Evolutionary conservation across 2,888 invertebrate genomes (phyloP), one percentile per base, ranked within the genome.

Genomic region (Nomada hirtipes): DNA sequence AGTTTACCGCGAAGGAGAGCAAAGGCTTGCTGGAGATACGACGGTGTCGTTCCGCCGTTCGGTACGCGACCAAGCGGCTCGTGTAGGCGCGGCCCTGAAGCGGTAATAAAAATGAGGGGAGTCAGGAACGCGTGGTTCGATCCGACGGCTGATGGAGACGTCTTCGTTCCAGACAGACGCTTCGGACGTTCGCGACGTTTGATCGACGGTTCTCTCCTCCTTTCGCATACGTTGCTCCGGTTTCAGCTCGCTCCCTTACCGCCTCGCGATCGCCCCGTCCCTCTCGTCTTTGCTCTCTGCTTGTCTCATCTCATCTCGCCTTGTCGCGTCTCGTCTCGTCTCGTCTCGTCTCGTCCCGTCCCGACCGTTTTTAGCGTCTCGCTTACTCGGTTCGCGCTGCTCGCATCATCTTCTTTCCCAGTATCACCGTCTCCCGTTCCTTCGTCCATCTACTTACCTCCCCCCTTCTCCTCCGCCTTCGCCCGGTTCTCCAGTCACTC

Each of bases 81-180:
- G 75, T 42, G 63, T 86, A 68, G 80, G 60, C 82, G 80, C 88
- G 86, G 86, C 85, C 88, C 88, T 88, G 88, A 29, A 60, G 82
- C 80, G 75, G 85, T 83, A 88, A 90, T 90, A 90, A 90, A 89
- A 90, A 87, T 87, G 89, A 87, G 83, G 78, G 82, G 87, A 88
- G 85, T 80, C 83, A 85, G 76, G 72, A 88, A 82, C 87, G 83
- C 79, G 89, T 85, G 83, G 82, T 87, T 86, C 87, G 89, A 88
- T 89, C 88, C 88, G 89, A 90, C 89, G 89, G 88, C 70, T 91
- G 92, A 92, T 91, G 92, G 91, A 92, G 91, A 89, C 90, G 89
- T 91, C 90, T 89, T 89, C 88, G 90, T 88, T 88, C 87, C 83
- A 85, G 89, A 88, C 89, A 88, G 88, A 90, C 89, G 88, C 85